Conservation (phyloP, 2,113 vertebrate species). For the Ptilorrhoa leucosticta region DNA sequence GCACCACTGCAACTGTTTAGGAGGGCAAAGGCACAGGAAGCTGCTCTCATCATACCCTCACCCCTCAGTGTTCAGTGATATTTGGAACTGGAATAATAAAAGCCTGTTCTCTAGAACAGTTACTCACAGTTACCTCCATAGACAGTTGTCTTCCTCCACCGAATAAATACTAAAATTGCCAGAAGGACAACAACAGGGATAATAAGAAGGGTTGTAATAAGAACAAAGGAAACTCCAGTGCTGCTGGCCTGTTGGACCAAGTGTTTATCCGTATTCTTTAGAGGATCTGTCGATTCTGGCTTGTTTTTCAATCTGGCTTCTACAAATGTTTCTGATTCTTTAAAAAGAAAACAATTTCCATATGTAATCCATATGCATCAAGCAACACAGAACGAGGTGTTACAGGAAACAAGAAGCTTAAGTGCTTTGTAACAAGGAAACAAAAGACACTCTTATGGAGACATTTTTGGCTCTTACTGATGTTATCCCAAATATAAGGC, state of each 20-base stretch:
- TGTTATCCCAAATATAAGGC: not conserved
- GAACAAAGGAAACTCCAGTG: slow-evolving; percentile 76
- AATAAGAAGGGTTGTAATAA: slow-evolving; percentile 88
- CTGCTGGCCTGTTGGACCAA: slow-evolving; percentile 50
- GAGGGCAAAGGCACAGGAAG: not conserved
- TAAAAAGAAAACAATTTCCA: slow-evolving; percentile 63
- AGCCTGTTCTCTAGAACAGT: not conserved
- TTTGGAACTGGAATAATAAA: not conserved
- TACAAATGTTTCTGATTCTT: slow-evolving; percentile 83
- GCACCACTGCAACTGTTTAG: not conserved
- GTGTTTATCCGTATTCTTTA: slow-evolving; percentile 69
- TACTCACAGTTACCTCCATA: slow-evolving; percentile 73
- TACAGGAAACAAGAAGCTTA: not conserved
- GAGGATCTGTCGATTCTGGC: slow-evolving; percentile 65
- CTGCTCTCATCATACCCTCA: not conserved
- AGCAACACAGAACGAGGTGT: not conserved
- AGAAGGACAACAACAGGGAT: slow-evolving; percentile 84
- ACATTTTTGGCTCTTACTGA: not conserved
- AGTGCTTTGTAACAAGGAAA: not conserved
- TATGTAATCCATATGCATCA: not conserved
- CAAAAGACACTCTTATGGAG: not conserved
- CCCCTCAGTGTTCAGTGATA: not conserved
- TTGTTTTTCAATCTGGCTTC: slow-evolving; percentile 79
- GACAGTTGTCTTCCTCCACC: slow-evolving; percentile 85
- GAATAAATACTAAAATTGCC: slow-evolving; percentile 81